Percentiles rank a stretch among this genome's conserved stretches.
Evolutionary conservation across 2,888 invertebrate species (phyloP).

Genomic region (Leucophora obtusa): DNA sequence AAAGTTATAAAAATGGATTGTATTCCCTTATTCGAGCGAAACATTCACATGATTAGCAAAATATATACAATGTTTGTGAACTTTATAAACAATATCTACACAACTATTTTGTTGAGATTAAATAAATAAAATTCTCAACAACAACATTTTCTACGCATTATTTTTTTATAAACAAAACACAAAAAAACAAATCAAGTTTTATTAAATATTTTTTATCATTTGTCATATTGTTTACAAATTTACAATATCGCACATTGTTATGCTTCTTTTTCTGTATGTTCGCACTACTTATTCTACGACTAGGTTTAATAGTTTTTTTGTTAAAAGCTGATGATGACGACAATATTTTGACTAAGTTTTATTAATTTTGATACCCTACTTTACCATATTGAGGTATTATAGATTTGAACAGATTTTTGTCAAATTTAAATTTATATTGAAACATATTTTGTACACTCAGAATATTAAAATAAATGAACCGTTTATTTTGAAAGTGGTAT

Average conservation of each 20-base stretch:
- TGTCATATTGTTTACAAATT: not conserved
- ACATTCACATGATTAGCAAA: too few relatives aligned
- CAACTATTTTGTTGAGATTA: not conserved
- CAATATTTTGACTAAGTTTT: not conserved
- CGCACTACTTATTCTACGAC: not conserved
- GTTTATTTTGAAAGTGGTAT: too few relatives aligned
- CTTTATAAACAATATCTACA: too few relatives aligned
- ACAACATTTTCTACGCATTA: constrained; percentile 21
- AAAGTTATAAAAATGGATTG: too few relatives aligned
- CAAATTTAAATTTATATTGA: too few relatives aligned
- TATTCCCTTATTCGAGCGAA: too few relatives aligned
- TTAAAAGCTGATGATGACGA: constrained; percentile 1
- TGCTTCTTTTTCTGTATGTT: not conserved
- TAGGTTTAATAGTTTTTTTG: not conserved
- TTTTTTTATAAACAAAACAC: constrained; percentile 19
- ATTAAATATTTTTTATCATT: not conserved
- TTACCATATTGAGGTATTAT: too few relatives aligned
- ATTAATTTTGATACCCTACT: not conserved
- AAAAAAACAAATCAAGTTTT: constrained; percentile 14
- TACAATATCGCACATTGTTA: not conserved
- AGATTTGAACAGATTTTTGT: too few relatives aligned
- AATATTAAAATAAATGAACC: too few relatives aligned
- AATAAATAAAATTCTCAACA: not conserved
- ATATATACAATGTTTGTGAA: too few relatives aligned
- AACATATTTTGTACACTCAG: too few relatives aligned